Percentiles rank a stretch among this genome's conserved stretches.
phyloP scores from a whole-genome alignment of 1,140 invertebrate species.

The Diorhabda elongata region DNA sequence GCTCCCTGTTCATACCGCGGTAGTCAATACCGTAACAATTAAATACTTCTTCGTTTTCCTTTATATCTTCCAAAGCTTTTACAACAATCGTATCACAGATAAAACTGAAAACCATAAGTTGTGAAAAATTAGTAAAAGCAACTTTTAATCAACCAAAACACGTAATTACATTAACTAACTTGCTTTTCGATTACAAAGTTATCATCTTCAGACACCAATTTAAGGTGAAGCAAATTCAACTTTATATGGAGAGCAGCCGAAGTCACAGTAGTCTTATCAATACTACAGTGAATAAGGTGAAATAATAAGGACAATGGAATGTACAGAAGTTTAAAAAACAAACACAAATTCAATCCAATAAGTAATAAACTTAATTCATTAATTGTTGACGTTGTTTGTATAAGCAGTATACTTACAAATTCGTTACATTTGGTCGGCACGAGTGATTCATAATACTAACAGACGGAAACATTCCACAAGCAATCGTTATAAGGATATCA shows the following conservation, averaged over 20 bases:
- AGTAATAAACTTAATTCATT: too few relatives aligned
- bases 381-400: too few relatives aligned
- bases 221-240: too few relatives aligned
- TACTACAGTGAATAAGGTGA: too few relatives aligned
- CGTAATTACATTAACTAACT: too few relatives aligned
- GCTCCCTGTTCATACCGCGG: slow-evolving; percentile 28
- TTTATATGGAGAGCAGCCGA: too few relatives aligned
- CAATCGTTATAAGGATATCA: slow-evolving; percentile 59
- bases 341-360: too few relatives aligned
- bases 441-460: slow-evolving; percentile 89
- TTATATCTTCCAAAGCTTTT: slow-evolving; percentile 41
- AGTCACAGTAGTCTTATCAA: too few relatives aligned
- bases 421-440: slow-evolving; percentile 78
- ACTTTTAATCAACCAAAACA: not conserved
- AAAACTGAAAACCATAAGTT: slow-evolving; percentile 34
- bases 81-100: slow-evolving; percentile 40
- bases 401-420: slow-evolving; percentile 56
- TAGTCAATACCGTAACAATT: slow-evolving; percentile 46
- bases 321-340: too few relatives aligned
- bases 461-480: slow-evolving; percentile 83
- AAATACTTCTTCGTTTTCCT: slow-evolving; percentile 40
- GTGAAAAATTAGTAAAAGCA: not conserved
- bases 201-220: too few relatives aligned
- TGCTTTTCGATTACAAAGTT: too few relatives aligned
- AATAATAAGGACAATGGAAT: too few relatives aligned